These are phyloP conservation scores for Cetoscarus ocellatus DNA, from an alignment of 2,797 vertebrate species.

Conservation along the genomic window DNA sequence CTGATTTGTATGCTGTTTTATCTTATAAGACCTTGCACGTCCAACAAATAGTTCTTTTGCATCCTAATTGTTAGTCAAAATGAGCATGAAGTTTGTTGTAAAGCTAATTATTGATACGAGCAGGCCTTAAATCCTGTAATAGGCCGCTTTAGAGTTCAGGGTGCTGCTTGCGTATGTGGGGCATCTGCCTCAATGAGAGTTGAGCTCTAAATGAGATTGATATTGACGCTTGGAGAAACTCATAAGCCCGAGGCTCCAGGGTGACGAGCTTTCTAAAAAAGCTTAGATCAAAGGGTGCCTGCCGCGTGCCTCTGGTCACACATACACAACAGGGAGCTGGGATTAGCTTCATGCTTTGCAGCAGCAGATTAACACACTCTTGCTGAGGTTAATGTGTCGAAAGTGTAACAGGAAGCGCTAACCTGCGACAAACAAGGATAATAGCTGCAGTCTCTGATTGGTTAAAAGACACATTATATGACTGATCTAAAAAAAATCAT, in stretches of 20 bases:
- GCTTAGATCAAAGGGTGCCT: conserved; percentile 47
- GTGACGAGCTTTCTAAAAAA: conserved; percentile 57
- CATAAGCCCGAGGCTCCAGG: conserved; percentile 26
- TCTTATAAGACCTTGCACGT: too few species aligned
- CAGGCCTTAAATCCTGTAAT: background rate
- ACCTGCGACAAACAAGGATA: conserved; percentile 35
- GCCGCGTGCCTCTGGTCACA: conserved; percentile 52
- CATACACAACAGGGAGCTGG: conserved; percentile 53
- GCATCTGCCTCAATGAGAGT: conserved; percentile 42
- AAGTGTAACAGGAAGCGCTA: conserved; percentile 56
- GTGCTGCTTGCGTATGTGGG: conserved; percentile 26
- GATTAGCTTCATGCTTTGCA: conserved; percentile 63
- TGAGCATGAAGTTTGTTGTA: background rate
- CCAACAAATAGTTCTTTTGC: background rate
- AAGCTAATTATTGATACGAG: background rate
- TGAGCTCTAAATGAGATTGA: conserved; percentile 74
- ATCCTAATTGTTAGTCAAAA: background rate
- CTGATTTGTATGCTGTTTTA: too few species aligned
- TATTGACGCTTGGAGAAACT: conserved; percentile 33
- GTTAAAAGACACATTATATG: conserved; percentile 38
- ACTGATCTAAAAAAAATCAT: conserved; percentile 5
- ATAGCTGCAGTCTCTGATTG: conserved; percentile 36
- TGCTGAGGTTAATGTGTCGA: conserved; percentile 20
- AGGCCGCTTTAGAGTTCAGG: background rate
- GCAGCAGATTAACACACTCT: conserved; percentile 61